Evolutionary conservation across 2,797 vertebrate genomes (phyloP).

Genomic region (Labroides dimidiatus): DNA sequence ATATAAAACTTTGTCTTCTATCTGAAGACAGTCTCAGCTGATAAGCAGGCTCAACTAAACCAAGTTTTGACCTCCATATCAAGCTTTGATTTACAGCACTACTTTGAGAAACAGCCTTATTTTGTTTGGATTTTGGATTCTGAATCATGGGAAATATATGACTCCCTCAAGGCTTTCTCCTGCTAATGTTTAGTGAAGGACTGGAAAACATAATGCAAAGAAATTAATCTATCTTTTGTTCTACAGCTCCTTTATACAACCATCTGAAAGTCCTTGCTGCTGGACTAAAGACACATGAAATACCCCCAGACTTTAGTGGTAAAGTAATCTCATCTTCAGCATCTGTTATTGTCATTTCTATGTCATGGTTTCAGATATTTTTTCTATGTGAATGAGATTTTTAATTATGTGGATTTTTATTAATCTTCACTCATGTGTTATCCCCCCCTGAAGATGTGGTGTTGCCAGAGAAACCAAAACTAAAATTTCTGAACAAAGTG

Average conservation of each 20-base stretch:
- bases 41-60: too few species aligned
- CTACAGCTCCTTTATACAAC: constrained; percentile 68
- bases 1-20: too few species aligned
- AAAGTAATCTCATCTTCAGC: constrained; percentile 36
- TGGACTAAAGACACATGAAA: constrained; percentile 84
- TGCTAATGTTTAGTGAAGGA: rapidly evolving
- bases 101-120: too few species aligned
- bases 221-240: background rate
- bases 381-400: too few species aligned
- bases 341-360: background rate
- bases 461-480: constrained; percentile 87
- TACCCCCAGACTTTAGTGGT: constrained; percentile 90
- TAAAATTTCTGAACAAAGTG: constrained; percentile 90
- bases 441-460: constrained; percentile 75
- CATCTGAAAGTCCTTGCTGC: constrained; percentile 78
- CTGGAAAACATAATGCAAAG: too few species aligned
- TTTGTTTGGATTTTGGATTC: background rate
- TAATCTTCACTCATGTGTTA: constrained; percentile 1
- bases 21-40: too few species aligned
- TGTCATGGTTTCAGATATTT: background rate
- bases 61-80: too few species aligned
- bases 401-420: background rate
- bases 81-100: too few species aligned
- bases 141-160: too few species aligned
- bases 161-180: background rate